phyloP scores from a whole-genome alignment of 2,113 vertebrate species.

The Lethenteron camtschaticum region DNA sequence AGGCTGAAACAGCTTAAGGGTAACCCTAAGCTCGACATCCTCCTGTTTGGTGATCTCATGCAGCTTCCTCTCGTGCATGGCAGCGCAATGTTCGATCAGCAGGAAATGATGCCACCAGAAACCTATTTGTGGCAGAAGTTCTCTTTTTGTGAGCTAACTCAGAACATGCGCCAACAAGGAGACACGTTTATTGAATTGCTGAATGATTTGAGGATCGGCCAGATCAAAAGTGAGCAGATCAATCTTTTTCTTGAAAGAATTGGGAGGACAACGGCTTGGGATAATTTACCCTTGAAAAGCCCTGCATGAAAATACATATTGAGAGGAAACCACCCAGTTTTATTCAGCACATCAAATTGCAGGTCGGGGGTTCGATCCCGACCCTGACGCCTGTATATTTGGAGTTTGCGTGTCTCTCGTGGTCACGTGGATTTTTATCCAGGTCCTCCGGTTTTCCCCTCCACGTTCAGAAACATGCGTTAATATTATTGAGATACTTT shows the following conservation, averaged over 20 bases:
- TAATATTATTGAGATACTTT: too few species aligned
- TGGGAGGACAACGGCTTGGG: background rate
- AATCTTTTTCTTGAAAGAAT: background rate
- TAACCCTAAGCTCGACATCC: background rate
- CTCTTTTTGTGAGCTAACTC: background rate
- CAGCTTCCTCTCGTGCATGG: background rate
- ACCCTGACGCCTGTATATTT: too few species aligned
- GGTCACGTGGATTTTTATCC: too few species aligned
- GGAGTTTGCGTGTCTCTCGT: too few species aligned
- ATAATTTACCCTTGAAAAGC: background rate
- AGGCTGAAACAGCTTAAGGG: background rate
- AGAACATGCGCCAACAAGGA: background rate
- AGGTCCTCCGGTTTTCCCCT: too few species aligned
- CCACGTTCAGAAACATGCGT: too few species aligned
- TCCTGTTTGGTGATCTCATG: background rate
- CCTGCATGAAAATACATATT: background rate
- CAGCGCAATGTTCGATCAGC: background rate
- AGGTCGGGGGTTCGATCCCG: too few species aligned
- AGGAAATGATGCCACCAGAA: background rate
- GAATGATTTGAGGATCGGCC: background rate
- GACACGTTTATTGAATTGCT: background rate
- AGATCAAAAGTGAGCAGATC: background rate
- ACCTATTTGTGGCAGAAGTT: background rate
- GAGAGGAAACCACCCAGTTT: too few species aligned
- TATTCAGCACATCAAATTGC: too few species aligned